Evolutionary conservation across 2,113 vertebrate genomes (phyloP).

Genomic region (Hymenochirus boettgeri): DNA sequence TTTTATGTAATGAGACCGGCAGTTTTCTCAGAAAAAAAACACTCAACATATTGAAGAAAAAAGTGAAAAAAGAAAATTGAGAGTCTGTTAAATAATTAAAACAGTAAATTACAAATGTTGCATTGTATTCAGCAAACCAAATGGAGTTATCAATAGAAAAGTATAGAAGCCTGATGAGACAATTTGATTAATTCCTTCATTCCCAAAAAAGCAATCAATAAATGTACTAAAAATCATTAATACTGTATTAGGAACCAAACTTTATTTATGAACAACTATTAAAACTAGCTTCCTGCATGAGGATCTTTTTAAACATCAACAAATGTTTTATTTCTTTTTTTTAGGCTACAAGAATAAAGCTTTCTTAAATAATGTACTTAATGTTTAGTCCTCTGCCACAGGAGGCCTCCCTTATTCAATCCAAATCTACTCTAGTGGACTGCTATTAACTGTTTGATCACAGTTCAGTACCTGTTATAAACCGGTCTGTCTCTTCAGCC

Average conservation of each 20-base stretch:
- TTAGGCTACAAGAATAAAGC: background rate
- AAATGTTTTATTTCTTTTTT: background rate
- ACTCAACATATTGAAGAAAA: conserved; percentile 41
- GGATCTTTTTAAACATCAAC: too few relatives aligned
- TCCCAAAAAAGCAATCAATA: conserved; percentile 2
- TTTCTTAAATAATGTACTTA: too few relatives aligned
- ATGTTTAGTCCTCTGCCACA: too few relatives aligned
- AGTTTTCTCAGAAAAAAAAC: conserved; percentile 37
- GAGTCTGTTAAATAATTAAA: conserved; percentile 27
- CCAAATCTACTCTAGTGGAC: too few relatives aligned
- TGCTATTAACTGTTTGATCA: too few relatives aligned
- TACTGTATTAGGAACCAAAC: background rate
- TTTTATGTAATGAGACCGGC: conserved; percentile 40
- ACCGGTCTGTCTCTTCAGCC: too few relatives aligned
- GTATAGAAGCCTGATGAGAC: background rate
- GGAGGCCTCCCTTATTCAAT: too few relatives aligned
- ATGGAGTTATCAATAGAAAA: conserved; percentile 2
- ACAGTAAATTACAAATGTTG: conserved; percentile 2
- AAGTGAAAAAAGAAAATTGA: conserved; percentile 25
- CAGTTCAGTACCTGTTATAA: too few relatives aligned
- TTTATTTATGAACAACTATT: conserved; percentile 15
- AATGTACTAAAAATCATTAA: conserved; percentile 1
- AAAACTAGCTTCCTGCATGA: too few relatives aligned
- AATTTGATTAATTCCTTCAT: conserved; percentile 6
- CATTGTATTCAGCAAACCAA: conserved; percentile 1